These are phyloP conservation scores for Ictidomys tridecemlineatus DNA, from an alignment of 2,113 vertebrate species.

Conservation along the genomic window DNA sequence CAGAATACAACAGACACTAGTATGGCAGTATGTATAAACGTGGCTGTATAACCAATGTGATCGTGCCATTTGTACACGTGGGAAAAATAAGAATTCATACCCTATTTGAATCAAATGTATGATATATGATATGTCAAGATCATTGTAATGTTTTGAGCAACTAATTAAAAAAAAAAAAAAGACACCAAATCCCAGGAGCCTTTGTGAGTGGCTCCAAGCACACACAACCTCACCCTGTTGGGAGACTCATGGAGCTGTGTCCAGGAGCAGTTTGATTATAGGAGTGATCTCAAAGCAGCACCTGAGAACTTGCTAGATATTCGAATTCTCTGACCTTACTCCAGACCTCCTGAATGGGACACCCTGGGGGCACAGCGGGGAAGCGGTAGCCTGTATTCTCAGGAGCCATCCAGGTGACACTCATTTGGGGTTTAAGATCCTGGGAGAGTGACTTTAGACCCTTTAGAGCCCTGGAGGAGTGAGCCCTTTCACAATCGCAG, in stretches of 20 bases:
- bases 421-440: too few species aligned
- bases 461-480: neutral
- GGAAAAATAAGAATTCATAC: too few species aligned
- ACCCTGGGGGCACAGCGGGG: rapidly evolving
- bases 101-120: too few species aligned
- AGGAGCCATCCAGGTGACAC: neutral
- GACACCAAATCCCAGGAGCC: neutral
- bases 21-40: too few species aligned
- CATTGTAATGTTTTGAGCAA: too few species aligned
- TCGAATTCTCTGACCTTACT: neutral
- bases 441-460: too few species aligned
- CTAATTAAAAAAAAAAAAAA: too few species aligned
- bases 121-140: too few species aligned
- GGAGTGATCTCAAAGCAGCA: neutral
- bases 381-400: too few species aligned
- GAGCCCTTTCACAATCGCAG: neutral
- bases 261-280: neutral
- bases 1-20: too few species aligned
- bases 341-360: neutral
- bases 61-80: too few species aligned
- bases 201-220: neutral
- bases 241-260: neutral
- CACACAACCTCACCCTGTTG: rapidly evolving
- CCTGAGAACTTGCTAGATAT: neutral
- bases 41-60: too few species aligned